These are phyloP conservation scores for Philonicus albiceps DNA, from an alignment of 2,888 invertebrate genomes.

Conservation along the genomic window DNA sequence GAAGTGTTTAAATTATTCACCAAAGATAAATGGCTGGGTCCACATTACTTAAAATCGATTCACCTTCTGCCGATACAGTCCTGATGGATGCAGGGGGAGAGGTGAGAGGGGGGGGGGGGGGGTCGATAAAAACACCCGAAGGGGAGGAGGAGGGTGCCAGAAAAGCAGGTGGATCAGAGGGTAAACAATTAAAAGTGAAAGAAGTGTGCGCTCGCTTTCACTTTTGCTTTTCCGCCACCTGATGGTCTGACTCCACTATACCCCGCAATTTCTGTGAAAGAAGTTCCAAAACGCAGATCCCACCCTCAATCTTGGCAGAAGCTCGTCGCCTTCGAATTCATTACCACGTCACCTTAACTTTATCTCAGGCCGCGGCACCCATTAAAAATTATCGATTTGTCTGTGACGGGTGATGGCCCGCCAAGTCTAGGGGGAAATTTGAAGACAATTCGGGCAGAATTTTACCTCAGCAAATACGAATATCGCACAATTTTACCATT, in stretches of 20 bases:
- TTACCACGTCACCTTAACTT: conserved; percentile 45
- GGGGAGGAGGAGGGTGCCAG: too few relatives aligned
- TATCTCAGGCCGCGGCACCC: conserved; percentile 45
- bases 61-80: background rate
- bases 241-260: background rate
- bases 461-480: background rate
- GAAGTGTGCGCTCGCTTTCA: conserved; percentile 29
- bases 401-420: background rate
- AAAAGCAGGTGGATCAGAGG: background rate
- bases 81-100: background rate
- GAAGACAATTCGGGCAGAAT: background rate
- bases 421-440: background rate
- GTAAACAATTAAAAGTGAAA: conserved; percentile 40
- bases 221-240: conserved; percentile 7
- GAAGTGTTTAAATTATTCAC: conserved; percentile 48
- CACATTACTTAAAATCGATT: conserved; percentile 29
- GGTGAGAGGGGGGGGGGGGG: too few relatives aligned
- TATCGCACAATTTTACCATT: background rate
- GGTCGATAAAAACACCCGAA: background rate
- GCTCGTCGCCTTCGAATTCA: conserved; percentile 44
- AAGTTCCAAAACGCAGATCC: background rate
- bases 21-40: conserved; percentile 46
- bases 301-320: conserved; percentile 13
- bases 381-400: conserved; percentile 48
- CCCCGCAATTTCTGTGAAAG: background rate